Conservation (phyloP, 1,140 invertebrate species). For the Stegodyphus dumicola region DNA sequence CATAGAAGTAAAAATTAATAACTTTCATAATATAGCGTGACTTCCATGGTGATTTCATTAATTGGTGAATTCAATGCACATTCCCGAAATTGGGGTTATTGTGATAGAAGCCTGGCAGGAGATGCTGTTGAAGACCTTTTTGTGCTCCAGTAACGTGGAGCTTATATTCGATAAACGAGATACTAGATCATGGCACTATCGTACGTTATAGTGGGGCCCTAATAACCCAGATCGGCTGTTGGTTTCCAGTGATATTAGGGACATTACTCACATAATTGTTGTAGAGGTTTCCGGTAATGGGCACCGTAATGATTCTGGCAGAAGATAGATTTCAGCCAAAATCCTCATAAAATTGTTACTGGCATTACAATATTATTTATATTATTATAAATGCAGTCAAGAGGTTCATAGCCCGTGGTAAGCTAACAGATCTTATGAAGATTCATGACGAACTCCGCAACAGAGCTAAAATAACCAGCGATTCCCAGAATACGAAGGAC, state of each 20-base stretch:
- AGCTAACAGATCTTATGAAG: constrained; percentile 9
- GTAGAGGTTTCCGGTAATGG: constrained; percentile 23
- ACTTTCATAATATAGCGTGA: too few species aligned
- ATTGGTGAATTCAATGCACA: neutral
- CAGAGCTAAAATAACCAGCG: neutral
- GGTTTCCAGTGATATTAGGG: constrained; percentile 16
- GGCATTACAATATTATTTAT: neutral
- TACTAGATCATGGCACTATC: neutral
- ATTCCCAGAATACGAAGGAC: neutral
- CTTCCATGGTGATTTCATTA: too few species aligned
- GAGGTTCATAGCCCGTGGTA: neutral
- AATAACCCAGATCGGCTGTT: constrained; percentile 17
- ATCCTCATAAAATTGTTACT: constrained; percentile 23
- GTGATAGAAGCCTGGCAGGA: constrained; percentile 6
- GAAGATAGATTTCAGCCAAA: constrained; percentile 20
- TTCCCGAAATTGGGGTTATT: constrained; percentile 19
- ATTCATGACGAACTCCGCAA: neutral
- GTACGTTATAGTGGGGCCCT: neutral
- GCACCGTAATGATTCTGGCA: neutral
- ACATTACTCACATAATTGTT: neutral
- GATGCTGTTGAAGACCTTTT: constrained; percentile 18
- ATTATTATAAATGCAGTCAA: constrained; percentile 11
- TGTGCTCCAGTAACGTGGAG: constrained; percentile 22
- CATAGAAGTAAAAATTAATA: too few species aligned
- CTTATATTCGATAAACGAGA: constrained; percentile 23